Evolutionary conservation across 2,797 vertebrate genomes (phyloP).

Genomic region (Limosa lapponica): DNA sequence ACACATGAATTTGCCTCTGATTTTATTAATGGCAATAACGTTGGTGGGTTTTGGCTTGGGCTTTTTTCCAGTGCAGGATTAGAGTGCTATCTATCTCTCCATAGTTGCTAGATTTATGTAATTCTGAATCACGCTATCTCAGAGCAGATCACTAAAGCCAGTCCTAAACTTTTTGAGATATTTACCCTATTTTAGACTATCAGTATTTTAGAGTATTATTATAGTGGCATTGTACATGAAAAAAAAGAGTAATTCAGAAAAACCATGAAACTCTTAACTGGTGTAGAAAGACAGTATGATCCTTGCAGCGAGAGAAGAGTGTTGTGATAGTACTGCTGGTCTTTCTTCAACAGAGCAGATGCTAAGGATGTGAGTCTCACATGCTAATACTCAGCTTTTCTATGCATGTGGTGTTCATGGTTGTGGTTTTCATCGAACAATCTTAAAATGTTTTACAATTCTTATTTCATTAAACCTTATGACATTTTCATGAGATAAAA

Average conservation of each 20-base stretch:
- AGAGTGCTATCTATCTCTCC: not conserved
- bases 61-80: not conserved
- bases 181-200: not conserved
- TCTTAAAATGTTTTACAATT: not conserved
- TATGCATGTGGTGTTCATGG: not conserved
- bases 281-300: not conserved
- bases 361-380: not conserved
- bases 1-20: not conserved
- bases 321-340: not conserved
- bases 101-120: not conserved
- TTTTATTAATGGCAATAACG: not conserved
- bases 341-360: not conserved
- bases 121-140: not conserved
- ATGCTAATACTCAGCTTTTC: not conserved
- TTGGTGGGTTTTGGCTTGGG: accelerated
- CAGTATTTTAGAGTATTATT: not conserved
- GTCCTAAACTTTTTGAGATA: not conserved
- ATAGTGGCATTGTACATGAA: not conserved
- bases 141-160: not conserved
- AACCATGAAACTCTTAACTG: not conserved
- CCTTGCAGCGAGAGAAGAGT: accelerated
- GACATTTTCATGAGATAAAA: not conserved
- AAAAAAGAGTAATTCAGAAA: not conserved
- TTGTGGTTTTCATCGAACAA: not conserved
- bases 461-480: not conserved